Base-by-base conservation (phyloP, 2,888 invertebrate species). In the Scaptomyza reducta region DNA sequence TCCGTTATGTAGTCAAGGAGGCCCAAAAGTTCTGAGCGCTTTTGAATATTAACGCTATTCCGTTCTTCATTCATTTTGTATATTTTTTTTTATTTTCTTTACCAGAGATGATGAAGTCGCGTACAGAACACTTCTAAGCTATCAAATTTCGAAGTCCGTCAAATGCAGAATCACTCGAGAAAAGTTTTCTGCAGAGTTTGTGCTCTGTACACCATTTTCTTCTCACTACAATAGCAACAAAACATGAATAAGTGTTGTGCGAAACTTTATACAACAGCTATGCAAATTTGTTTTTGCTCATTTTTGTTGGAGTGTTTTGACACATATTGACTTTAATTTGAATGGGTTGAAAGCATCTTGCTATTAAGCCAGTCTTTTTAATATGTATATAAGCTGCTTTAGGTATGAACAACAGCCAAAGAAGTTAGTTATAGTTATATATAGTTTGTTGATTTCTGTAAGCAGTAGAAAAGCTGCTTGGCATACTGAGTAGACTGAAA, bases 81-180 rank as follows among this genome's bases (percentile, higher is more conserved):
- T 64, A 1, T 35, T 6, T 38, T 10, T 16, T 22, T 7, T 16
- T n/a, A n/a, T n/a, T 27, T 25, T 45, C 25, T 38, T n/a, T 27
- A 14, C 10, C 40, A 41, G 51, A 35, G 51, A 70, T 70, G 44
- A 74, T 70, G 44, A 74, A 65, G 65, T 66, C 46, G 55, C 29
- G 50, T 45, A 45, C 54, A 57, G 41, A 57, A 50, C 49, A 44
- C 54, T 71, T 53, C 47, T 53, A 33, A 53, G 61, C 77, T 63
- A 69, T 79, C 66, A 72, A 77, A 73, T 64, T 79, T 64, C 50
- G 40, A 61, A 77, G 77, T 67, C 77, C 78, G 81, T 78, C 80
- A 78, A 77, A 73, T 69, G 65, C 77, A 77, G 70, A 59, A 31
- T 27, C 42, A 47, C 75, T 70, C 49, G 44, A 31, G 38, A 16